These are phyloP conservation scores for Oreochromis niloticus DNA, from an alignment of 2,113 vertebrate genomes.

Conservation along the genomic window DNA sequence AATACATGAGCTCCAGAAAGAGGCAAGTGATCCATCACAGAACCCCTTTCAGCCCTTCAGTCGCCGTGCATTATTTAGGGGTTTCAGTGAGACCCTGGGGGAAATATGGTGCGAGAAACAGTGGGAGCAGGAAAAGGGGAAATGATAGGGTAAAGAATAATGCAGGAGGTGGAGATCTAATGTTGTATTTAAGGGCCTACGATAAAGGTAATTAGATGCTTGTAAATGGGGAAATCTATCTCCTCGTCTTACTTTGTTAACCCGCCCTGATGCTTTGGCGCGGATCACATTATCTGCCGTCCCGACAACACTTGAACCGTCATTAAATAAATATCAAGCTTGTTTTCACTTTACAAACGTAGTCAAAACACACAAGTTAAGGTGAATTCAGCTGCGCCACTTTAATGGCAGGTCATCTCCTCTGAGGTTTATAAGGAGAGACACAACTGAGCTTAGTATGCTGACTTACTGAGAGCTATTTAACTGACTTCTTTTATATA, in stretches of 20 bases:
- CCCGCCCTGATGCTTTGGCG: slow-evolving; percentile 1
- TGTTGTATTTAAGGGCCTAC: slow-evolving; percentile 13
- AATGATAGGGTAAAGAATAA: slow-evolving; percentile 24
- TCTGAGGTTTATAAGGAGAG: neutral
- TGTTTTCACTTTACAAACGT: slow-evolving; percentile 25
- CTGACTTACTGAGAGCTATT: neutral
- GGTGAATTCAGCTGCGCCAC: neutral
- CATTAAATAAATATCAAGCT: slow-evolving; percentile 54
- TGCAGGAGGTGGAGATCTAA: slow-evolving; percentile 12
- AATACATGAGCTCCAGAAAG: slow-evolving; percentile 32
- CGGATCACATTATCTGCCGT: slow-evolving; percentile 34
- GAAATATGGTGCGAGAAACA: slow-evolving; percentile 38
- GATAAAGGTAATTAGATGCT: slow-evolving; percentile 50
- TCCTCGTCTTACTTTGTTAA: slow-evolving; percentile 45
- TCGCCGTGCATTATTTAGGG: slow-evolving; percentile 68
- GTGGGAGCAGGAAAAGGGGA: neutral
- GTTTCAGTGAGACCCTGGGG: slow-evolving; percentile 49
- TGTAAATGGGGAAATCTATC: slow-evolving; percentile 38
- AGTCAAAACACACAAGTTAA: slow-evolving; percentile 1
- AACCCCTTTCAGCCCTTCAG: slow-evolving; percentile 50
- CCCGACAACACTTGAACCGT: slow-evolving; percentile 8
- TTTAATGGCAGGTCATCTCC: neutral
- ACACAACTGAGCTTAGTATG: neutral
- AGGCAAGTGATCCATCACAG: slow-evolving; percentile 60
- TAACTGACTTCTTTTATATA: neutral